A percentile compares a stretch with the other conserved stretches of the same genome.
These are phyloP conservation scores for Acrocephalus arundinaceus DNA, from an alignment of 2,113 vertebrate species.

Conservation along the genomic window DNA sequence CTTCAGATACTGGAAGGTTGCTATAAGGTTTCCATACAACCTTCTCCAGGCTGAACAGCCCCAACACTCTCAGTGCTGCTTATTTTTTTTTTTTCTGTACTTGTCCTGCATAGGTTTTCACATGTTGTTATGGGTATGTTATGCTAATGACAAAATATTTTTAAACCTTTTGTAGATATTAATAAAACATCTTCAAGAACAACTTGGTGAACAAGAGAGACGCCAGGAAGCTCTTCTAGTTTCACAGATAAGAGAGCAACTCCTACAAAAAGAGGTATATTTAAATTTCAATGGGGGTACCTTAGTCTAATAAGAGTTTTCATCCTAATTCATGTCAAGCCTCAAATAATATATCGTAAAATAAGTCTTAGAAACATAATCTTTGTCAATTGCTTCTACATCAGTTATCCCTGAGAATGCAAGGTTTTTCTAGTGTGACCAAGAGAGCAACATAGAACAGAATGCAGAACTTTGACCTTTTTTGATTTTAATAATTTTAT, in stretches of 20 bases:
- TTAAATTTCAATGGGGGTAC: neutral
- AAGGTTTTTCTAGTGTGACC: neutral
- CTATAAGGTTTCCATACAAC: neutral
- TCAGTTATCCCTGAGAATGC: neutral
- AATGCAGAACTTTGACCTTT: neutral
- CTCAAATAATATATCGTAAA: neutral
- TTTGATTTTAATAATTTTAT: neutral
- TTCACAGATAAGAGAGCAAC: constrained; percentile 83
- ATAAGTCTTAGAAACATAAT: neutral
- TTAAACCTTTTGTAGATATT: constrained; percentile 73
- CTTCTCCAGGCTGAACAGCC: neutral
- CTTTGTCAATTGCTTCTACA: neutral
- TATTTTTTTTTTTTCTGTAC: neutral
- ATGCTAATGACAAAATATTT: neutral
- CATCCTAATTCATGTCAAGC: neutral
- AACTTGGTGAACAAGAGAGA: constrained; percentile 80
- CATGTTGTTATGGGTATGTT: neutral
- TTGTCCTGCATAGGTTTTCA: neutral
- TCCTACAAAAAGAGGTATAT: constrained; percentile 85
- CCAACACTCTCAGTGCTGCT: neutral
- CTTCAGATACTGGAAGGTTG: neutral
- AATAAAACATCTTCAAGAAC: constrained; percentile 85
- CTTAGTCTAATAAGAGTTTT: neutral
- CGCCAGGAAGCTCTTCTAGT: constrained; percentile 79
- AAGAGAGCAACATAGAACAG: neutral